Evolutionary conservation across 2,888 invertebrate genomes (phyloP), one percentile per base, ranked within the genome.

Genomic region (Aradus depressus): DNA sequence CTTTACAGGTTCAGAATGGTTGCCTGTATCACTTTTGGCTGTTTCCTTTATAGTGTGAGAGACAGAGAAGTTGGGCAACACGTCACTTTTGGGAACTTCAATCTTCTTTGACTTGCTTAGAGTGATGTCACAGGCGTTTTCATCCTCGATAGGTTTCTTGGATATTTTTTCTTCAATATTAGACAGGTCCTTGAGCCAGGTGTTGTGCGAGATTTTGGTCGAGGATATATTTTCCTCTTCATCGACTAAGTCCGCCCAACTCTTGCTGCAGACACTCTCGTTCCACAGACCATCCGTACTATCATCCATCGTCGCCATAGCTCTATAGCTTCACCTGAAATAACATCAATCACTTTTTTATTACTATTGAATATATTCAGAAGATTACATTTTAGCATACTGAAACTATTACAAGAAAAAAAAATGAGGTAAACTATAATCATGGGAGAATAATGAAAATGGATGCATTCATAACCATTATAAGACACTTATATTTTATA

Each of bases 231-330:
- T 50, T 5, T 53, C 51, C 32, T 58, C 57, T 8, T 59, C 59
- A 8, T 58, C 59, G 19, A 57, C 52, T 4, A 58, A 26, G 18
- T 59, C 59, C 12, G 53, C 55, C 59, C 59, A 59, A 45, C 58
- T 58, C 53, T 59, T 58, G 18, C 53, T 55, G n/a, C 43, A 56
- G 74, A 88, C 51, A 37, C 54, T 50, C 12, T 45, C 42, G 26
- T 54, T 50, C 51, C 55, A 57, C 28, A 55, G 42, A 16, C 25
- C 19, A 31, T 45, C 50, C n/a, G 49, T 34, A 38, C 43, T 47
- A 45, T 23, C 35, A 31, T 51, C 48, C 35, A 18, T 44, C n/a
- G 43, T 19, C 5, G 52, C 41, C 52, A 55, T 52, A 14, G 34
- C 34, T 18, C 14, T 34, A n/a, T n/a, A n/a, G n/a, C 2, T 5